Evolutionary conservation across 2,113 vertebrate species (phyloP), one percentile per base, ranked within the genome.

Genomic region (Pterocles burchelli): DNA sequence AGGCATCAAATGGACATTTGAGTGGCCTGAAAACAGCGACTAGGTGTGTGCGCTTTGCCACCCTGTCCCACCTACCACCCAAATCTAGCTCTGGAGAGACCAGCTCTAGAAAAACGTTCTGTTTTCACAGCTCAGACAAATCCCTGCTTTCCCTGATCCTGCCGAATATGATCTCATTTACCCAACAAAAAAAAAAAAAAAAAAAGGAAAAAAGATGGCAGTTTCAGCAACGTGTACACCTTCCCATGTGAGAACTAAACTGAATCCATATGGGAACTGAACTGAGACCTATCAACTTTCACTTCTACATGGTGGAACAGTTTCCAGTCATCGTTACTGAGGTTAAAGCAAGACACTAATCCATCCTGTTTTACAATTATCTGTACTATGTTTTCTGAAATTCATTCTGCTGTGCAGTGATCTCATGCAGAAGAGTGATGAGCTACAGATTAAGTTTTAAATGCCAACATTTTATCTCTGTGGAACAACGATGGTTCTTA

Each of bases 21-120:
- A 67, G 45, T 31, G 41, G 22, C 3, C 52, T 49, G 20, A 51
- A 70, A n/a, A 54, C 17, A 62, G 9, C 0, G 1, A 34, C 25
- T 2, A 55, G 41, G 51, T 1, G 1, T 6, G 1, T 2, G 20
- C 0, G 0, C 14, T n/a, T 55, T 55, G 19, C 78, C 7, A 62
- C 6, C 10, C 29, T 25, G 22, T n/a, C 48, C 48, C 21, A 70
- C 52, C 19, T 31, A 48, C 33, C 8, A 55, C n/a, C 25, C 61
- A 82, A 71, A 76, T 22, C 46, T 26, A 41, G 20, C 46, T 72
- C 67, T 83, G 63, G 38, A 80, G 36, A 74, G 15, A 73, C 16
- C 22, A 87, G 4, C 34, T 67, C 38, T 7, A 71, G 29, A 79
- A 76, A 95, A 79, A 18, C 24, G 5, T 66, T 89, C 48, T 68